Conservation (phyloP, 2,888 invertebrate species). For the Troglohyphantes excavatus region DNA sequence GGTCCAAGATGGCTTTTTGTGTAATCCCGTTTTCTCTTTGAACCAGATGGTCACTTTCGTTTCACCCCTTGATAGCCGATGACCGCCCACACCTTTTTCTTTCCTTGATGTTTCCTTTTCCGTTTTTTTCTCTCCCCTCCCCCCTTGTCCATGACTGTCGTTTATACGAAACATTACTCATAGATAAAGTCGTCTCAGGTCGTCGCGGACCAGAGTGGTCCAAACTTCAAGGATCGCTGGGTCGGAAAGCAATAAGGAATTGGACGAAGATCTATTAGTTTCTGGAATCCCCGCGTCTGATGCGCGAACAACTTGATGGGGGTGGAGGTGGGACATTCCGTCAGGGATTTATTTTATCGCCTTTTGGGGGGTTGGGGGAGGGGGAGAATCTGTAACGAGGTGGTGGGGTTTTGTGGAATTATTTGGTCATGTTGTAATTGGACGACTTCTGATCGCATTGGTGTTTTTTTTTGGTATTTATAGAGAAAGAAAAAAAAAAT, state of each 20-base stretch:
- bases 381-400: not conserved
- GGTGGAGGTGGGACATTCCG: not conserved
- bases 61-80: slow-evolving; percentile 1
- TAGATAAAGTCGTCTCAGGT: slow-evolving; percentile 37
- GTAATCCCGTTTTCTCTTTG: slow-evolving; percentile 40
- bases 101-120: slow-evolving; percentile 4
- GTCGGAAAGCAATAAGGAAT: slow-evolving; percentile 27
- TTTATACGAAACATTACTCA: slow-evolving; percentile 58
- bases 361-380: no score
- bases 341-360: not conserved
- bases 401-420: not conserved
- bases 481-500: no score
- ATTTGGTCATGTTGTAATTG: no score
- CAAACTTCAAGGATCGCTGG: slow-evolving; percentile 35
- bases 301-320: slow-evolving; percentile 7
- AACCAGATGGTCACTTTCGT: slow-evolving; percentile 63
- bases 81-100: slow-evolving; percentile 26
- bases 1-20: slow-evolving; percentile 20
- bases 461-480: no score
- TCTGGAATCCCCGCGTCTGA: not conserved
- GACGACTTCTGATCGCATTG: no score
- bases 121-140: not conserved
- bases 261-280: slow-evolving; percentile 54
- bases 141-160: not conserved
- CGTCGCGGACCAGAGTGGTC: slow-evolving; percentile 34